These are phyloP conservation scores for Lucifuga dentata DNA, from an alignment of 2,113 vertebrate genomes.

Conservation along the genomic window DNA sequence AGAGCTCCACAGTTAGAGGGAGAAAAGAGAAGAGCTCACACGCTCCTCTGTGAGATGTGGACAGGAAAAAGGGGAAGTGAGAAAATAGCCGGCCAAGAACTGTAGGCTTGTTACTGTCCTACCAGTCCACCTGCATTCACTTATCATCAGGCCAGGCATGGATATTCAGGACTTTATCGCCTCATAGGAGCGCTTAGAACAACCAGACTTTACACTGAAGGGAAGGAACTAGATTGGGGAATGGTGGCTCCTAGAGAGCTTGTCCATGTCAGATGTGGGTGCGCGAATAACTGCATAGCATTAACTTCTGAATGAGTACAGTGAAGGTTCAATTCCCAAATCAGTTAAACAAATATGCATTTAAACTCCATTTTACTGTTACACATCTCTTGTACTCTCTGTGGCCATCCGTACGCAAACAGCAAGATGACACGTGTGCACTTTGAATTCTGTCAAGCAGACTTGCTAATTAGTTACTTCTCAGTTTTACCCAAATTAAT, in stretches of 20 bases:
- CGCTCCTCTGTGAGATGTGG: slow-evolving; percentile 4
- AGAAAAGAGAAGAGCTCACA: neutral
- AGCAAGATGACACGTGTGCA: neutral
- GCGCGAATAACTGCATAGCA: slow-evolving; percentile 12
- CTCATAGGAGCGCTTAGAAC: slow-evolving; percentile 6
- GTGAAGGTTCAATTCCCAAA: neutral
- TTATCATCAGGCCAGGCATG: slow-evolving; percentile 16
- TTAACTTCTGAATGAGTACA: neutral
- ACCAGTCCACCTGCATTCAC: slow-evolving; percentile 22
- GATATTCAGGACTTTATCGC: neutral
- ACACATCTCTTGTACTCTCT: neutral
- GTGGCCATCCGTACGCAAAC: neutral
- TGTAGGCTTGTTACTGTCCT: slow-evolving; percentile 13
- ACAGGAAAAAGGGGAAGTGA: slow-evolving; percentile 27
- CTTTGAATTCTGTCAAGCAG: neutral
- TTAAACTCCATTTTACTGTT: neutral
- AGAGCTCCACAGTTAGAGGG: neutral
- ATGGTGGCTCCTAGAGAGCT: neutral
- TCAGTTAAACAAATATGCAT: slow-evolving; percentile 4
- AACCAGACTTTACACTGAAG: neutral
- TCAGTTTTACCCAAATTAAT: neutral
- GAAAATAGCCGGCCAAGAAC: slow-evolving; percentile 34
- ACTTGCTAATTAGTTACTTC: neutral
- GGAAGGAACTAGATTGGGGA: neutral
- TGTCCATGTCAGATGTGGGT: slow-evolving; percentile 18